Base-by-base conservation (phyloP, 2,888 invertebrate genomes). In the Nemoura dubitans region DNA sequence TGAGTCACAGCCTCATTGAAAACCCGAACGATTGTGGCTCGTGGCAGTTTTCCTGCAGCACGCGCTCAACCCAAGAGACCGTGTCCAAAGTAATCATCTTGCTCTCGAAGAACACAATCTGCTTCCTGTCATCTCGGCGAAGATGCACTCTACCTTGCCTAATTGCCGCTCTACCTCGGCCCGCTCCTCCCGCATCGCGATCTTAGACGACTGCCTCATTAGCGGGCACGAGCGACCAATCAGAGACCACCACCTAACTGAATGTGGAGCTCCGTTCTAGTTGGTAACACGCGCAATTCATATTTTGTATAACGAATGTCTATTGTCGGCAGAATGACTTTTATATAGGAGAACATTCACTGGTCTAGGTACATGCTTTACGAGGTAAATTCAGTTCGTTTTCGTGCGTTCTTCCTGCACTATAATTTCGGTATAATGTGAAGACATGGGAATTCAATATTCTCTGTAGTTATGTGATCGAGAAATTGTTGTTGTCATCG, bases 221-320 rank as follows among this genome's bases (percentile, higher is more conserved):
- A 59, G 59, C 59, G 59, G 59, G 59, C 59, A 59, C 59, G 59
- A 21, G 59, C 59, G 59, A 59, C 59, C 59, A 59, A 59, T 59
- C 10, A 14, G 16, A 10, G 59, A 2, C 16, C 2, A 14, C 59
- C 59, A 59, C 36, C n/a, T n/a, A n/a, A n/a, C n/a, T n/a, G n/a
- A n/a, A n/a, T n/a, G n/a, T n/a, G 36, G 36, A 3, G 36, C 3
- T 36, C 36, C 36, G 36, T 36, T 36, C 36, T 36, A 36, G 36
- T 36, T 36, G 5, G 36, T 10, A 10, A 36, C 5, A 36, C 36
- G 36, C 36, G 3, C 5, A 36, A 10, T 36, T 36, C 36, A 36
- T 36, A 36, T 36, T 36, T 36, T 36, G 36, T 36, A 36, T 10
- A 36, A 10, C 3, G n/a, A n/a, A n/a, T n/a, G 36, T 3, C 36